Conservation (phyloP, 2,113 vertebrate genomes). For the Probosciger aterrimus region DNA sequence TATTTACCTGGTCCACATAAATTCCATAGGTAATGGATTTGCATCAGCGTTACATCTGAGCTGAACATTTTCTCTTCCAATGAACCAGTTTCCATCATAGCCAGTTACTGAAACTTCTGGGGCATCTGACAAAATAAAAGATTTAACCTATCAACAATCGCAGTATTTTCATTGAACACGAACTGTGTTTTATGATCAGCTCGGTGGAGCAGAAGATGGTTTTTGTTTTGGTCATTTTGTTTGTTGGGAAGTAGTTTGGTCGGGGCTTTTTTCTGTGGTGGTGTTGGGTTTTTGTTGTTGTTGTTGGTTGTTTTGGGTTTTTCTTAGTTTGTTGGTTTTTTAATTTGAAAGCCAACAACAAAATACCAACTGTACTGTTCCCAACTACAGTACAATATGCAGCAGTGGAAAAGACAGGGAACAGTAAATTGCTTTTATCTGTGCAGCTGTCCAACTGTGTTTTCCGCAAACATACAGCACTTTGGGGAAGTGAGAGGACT, state of each 20-base stretch:
- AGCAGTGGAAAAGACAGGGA: neutral
- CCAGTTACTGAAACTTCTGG: conserved; percentile 86
- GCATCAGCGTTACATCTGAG: conserved; percentile 90
- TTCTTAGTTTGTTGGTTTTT: neutral
- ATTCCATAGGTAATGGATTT: conserved; percentile 86
- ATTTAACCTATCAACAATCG: neutral
- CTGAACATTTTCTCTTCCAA: conserved; percentile 87
- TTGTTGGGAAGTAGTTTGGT: neutral
- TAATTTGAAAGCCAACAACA: neutral
- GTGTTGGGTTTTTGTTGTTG: too few species aligned
- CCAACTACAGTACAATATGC: neutral
- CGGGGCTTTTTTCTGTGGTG: too few species aligned
- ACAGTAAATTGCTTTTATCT: neutral
- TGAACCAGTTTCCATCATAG: conserved; percentile 87
- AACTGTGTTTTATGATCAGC: rapidly evolving
- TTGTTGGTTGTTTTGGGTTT: neutral
- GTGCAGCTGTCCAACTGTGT: neutral
- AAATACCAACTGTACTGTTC: neutral
- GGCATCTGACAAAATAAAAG: conserved; percentile 78
- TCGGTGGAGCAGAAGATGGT: neutral
- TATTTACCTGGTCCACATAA: conserved; percentile 89
- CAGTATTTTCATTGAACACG: neutral
- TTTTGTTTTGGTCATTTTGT: neutral
- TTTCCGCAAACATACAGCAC: neutral
- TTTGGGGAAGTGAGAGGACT: neutral